Evolutionary conservation across 2,113 vertebrate species (phyloP), one percentile per base, ranked within the genome.

Genomic region (Lontra canadensis): DNA sequence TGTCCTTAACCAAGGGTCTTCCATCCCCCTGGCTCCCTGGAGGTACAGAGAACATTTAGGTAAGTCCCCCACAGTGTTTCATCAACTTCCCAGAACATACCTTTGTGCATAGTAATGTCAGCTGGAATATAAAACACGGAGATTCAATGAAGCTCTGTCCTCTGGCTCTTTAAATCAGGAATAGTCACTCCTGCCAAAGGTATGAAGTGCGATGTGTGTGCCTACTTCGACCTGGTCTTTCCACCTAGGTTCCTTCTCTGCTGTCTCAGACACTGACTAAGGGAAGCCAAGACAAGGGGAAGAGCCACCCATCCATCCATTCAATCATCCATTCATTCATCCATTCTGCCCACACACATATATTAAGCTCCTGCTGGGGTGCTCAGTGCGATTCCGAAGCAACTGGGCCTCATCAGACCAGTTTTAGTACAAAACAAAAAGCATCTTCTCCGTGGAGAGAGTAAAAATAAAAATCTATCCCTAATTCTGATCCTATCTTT

Each of bases 401-500:
- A 83, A 84, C 29, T 88, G 52, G 36, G 65, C 23, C 90, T 95
- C 59, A 23, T 76, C 7, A 63, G 67, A 67, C 55, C 3, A 67
- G 23, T 87, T 61, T 82, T 67, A 59, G 42, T 55, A 47, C 4
- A 7, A 95, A 92, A 83, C 17, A 47, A 83, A 97, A 86, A 47
- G 1, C 31, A 73, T 69, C 81, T 90, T 92, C 25, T 95, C 10
- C 71, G 90, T 44, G 65, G 34, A 82, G 96, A 81, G 15, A 88
- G n/a, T 52, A 76, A 96, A 89, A 89, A 67, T 95, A 86, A 95
- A 91, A 95, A 65, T 65, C 52, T 44, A 52, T 34, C 18, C n/a
- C 23, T 34, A 36, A 39, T 89, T 90, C 20, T 55, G 8, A 96
- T 42, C 21, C 25, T 36, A n/a, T 34, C 73, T 96, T 97, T 97